phyloP scores from a whole-genome alignment of 2,888 invertebrate genomes.

The Chouioia cunea region DNA sequence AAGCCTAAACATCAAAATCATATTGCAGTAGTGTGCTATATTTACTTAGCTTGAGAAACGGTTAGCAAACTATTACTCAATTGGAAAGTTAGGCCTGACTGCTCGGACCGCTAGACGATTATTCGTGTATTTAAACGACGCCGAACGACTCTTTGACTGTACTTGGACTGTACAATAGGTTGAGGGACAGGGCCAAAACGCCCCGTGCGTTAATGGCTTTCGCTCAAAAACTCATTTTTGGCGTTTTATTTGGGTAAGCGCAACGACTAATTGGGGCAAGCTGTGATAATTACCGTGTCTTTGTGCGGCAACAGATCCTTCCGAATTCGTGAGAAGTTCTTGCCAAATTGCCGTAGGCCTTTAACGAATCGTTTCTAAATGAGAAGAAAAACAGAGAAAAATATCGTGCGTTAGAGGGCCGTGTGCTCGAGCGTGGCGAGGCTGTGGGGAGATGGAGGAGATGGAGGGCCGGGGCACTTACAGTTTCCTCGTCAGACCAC shows the following conservation, averaged over 20 bases:
- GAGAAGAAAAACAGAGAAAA: slow-evolving; percentile 24
- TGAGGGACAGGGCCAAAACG: no score
- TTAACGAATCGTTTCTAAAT: slow-evolving; percentile 93
- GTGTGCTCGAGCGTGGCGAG: background rate
- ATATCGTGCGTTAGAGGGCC: background rate
- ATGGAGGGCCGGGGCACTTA: slow-evolving; percentile 64
- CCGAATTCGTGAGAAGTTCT: slow-evolving; percentile 97
- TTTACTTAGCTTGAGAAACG: slow-evolving; percentile 3
- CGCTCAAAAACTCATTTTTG: no score
- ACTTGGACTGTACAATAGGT: no score
- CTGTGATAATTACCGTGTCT: slow-evolving; percentile 79
- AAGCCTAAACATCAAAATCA: no score
- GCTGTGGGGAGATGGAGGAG: background rate
- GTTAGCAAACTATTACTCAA: slow-evolving; percentile 7
- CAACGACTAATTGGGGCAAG: no score
- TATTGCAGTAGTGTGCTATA: no score
- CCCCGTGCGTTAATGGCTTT: no score
- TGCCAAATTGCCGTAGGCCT: slow-evolving; percentile 97
- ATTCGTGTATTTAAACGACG: slow-evolving; percentile 12
- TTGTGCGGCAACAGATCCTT: slow-evolving; percentile 97
- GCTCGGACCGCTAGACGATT: slow-evolving; percentile 4
- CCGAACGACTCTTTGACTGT: no score
- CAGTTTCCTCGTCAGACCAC: slow-evolving; percentile 97
- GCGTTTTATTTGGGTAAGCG: no score
- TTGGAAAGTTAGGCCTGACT: slow-evolving; percentile 21